Conservation (phyloP, 2,888 invertebrate species). For the Agrochola circellaris region DNA sequence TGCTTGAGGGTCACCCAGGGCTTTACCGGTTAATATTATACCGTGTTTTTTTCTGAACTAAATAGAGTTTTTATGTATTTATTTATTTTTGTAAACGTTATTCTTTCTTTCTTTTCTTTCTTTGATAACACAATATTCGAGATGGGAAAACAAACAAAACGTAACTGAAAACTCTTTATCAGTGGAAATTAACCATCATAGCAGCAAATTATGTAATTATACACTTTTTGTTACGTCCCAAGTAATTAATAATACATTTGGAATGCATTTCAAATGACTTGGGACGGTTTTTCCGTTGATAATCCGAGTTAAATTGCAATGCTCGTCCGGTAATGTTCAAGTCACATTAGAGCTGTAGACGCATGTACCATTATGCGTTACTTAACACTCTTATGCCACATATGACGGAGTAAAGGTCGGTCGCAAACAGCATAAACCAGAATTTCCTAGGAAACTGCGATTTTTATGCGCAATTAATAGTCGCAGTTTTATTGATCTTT, state of each 20-base stretch:
- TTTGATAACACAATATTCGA: neutral
- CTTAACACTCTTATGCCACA: conserved; percentile 59
- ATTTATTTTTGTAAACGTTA: too few species aligned
- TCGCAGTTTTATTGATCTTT: conserved; percentile 21
- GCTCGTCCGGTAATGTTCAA: conserved; percentile 46
- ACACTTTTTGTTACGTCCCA: conserved; percentile 22
- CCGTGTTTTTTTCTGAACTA: too few species aligned
- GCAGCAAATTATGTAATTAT: conserved; percentile 17
- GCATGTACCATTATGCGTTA: conserved; percentile 42
- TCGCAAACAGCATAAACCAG: conserved; percentile 21
- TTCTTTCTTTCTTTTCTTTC: too few species aligned
- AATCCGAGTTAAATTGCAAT: conserved; percentile 24
- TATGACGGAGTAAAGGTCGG: conserved; percentile 47
- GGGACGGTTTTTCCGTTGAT: conserved; percentile 40
- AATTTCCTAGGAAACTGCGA: conserved; percentile 18
- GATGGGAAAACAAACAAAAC: conserved; percentile 4
- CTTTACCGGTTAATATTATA: too few species aligned
- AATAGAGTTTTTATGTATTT: too few species aligned
- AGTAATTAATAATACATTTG: conserved; percentile 51
- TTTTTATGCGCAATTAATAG: conserved; percentile 30
- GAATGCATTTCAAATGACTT: conserved; percentile 16
- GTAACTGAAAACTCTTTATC: neutral
- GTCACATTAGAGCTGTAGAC: conserved; percentile 22
- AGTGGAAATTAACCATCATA: conserved; percentile 8
- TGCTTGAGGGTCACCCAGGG: too few species aligned